Base-by-base conservation (phyloP, 2,888 invertebrate genomes). In the Nipponacmea schrenckii region DNA sequence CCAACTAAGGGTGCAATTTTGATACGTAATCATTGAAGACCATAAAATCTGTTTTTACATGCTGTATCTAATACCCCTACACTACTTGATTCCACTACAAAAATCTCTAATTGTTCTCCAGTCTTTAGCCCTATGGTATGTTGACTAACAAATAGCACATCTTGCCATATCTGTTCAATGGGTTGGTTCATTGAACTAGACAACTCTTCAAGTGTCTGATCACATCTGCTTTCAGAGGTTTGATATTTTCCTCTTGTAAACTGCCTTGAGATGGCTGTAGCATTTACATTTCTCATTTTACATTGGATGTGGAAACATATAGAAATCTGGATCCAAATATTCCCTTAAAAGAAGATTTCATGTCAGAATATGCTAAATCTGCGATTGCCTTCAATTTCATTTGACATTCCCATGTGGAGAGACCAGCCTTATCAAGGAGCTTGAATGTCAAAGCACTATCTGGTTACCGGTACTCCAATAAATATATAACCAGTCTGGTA, bases 341-440 rank as follows among this genome's bases (percentile, higher is more conserved):
- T 24, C 62, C 24, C 26, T 48, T 62, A 26, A 46, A 27, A 31
- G 72, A 66, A 27, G 72, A 69, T 66, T 69, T 72, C 72, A 72
- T 65, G 14, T 44, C 24, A 2, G 44, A 20, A 14, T 65, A 69
- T 66, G 69, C 67, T 17, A 66, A 26, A 24, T 71, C 63, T 66
- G 20, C 69, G 24, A 66, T 50, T 56, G 67, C 68, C 62, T 65
- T 73, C 56, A 73, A 72, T 2, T 63, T 69, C 48, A 68, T 45
- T 62, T 70, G 65, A 66, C 65, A 56, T 17, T 69, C 71, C 39
- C 46, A 20, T 5, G 48, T 20, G 17, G 70, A 69, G 26, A 74
- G 67, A 46, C 48, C 45, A 17, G 69, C 67, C 46, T 67, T 70
- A 65, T 67, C 69, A 56, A 67, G 24, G 8, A 62, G 24, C n/a